These are phyloP conservation scores for Sebastes elongatus DNA, from an alignment of 2,797 vertebrate species.

Conservation along the genomic window DNA sequence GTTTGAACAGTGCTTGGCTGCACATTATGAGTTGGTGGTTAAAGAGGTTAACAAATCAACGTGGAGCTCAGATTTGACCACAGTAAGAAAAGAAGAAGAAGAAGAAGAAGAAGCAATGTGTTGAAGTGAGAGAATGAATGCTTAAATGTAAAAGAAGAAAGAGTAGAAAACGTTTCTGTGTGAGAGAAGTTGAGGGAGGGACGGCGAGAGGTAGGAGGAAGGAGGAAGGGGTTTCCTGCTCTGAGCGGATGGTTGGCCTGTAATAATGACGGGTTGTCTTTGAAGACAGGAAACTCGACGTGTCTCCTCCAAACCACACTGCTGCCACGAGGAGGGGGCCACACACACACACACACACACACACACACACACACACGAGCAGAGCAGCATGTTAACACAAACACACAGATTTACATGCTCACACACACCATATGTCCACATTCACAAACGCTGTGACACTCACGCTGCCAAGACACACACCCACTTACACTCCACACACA, in stretches of 20 bases:
- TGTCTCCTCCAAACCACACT: slow-evolving; percentile 79
- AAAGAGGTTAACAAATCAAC: slow-evolving; percentile 27
- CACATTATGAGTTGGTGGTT: slow-evolving; percentile 1
- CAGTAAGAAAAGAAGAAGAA: neutral
- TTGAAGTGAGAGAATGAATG: neutral
- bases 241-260: slow-evolving; percentile 56
- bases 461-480: slow-evolving; percentile 37
- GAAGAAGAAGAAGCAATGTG: neutral
- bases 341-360: slow-evolving; percentile 45
- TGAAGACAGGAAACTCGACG: slow-evolving; percentile 75
- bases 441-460: slow-evolving; percentile 25
- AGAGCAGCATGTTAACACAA: neutral
- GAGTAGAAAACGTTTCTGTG: neutral
- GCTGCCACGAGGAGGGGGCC: slow-evolving; percentile 62
- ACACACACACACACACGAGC: neutral
- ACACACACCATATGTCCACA: slow-evolving; percentile 40
- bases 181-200: neutral
- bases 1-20: neutral
- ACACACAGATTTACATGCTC: slow-evolving; percentile 8
- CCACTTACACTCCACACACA: slow-evolving; percentile 16
- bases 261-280: slow-evolving; percentile 72
- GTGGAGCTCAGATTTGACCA: neutral
- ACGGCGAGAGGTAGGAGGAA: slow-evolving; percentile 2
- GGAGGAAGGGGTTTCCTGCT: slow-evolving; percentile 52
- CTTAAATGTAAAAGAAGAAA: neutral